phyloP scores from a whole-genome alignment of 2,888 invertebrate species.

The Sinelater perroti region DNA sequence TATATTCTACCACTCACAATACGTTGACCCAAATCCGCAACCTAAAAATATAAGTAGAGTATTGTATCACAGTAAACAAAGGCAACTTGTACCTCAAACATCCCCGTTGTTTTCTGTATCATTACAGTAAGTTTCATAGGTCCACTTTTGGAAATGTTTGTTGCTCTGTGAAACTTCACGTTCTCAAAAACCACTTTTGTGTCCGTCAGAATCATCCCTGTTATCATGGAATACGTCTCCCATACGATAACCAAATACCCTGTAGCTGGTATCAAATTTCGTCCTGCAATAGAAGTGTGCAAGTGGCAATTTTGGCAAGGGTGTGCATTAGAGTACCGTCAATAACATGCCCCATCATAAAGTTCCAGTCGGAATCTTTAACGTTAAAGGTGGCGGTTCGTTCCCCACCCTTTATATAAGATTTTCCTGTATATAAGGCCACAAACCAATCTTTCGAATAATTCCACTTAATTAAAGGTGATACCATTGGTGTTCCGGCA shows the following conservation, averaged over 20 bases:
- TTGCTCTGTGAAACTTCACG: conserved; percentile 68
- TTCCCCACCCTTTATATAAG: conserved; percentile 74
- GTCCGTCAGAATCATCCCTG: conserved; percentile 55
- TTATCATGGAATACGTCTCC: conserved; percentile 63
- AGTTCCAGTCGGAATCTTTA: conserved; percentile 74
- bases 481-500: conserved; percentile 83
- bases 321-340: too few relatives aligned
- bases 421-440: conserved; percentile 72
- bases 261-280: conserved; percentile 68
- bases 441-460: conserved; percentile 81
- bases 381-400: conserved; percentile 68
- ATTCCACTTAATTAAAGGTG: conserved; percentile 88
- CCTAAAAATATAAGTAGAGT: conserved; percentile 8
- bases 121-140: conserved; percentile 31
- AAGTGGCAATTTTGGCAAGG: too few relatives aligned
- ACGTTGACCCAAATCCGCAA: conserved; percentile 3
- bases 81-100: conserved; percentile 35
- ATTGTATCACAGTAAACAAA: neutral
- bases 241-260: conserved; percentile 63
- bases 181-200: conserved; percentile 68
- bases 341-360: conserved; percentile 81
- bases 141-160: conserved; percentile 62
- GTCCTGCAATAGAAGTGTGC: conserved; percentile 55
- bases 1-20: conserved; percentile 8
- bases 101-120: conserved; percentile 38